phyloP scores from a whole-genome alignment of 2,113 vertebrate genomes.

The Menidia beryllina region DNA sequence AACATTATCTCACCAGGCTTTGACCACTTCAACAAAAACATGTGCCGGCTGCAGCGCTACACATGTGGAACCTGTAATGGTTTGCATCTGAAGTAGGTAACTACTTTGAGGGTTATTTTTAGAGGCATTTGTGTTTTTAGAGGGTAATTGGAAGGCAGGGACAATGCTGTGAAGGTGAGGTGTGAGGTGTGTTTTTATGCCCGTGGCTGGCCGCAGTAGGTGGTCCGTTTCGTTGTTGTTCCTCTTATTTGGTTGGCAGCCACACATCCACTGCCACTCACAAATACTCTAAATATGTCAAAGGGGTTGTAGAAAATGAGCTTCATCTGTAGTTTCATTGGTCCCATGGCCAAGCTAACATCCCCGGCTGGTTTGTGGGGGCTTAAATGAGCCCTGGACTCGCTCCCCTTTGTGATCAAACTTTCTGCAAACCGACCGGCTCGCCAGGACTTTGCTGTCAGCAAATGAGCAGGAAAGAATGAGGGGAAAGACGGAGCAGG shows the following conservation, averaged over 20 bases:
- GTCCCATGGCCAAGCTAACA: slow-evolving; percentile 23
- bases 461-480: slow-evolving; percentile 26
- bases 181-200: slow-evolving; percentile 42
- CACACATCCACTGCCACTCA: slow-evolving; percentile 49
- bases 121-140: slow-evolving; percentile 51
- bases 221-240: slow-evolving; percentile 66
- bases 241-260: slow-evolving; percentile 29
- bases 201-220: slow-evolving; percentile 56
- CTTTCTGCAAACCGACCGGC: slow-evolving; percentile 33
- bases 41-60: slow-evolving; percentile 28
- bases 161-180: slow-evolving; percentile 69
- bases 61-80: slow-evolving; percentile 57
- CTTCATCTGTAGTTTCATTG: no score
- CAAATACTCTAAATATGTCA: not conserved
- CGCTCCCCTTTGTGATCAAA: slow-evolving; percentile 43
- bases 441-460: slow-evolving; percentile 56
- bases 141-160: slow-evolving; percentile 67
- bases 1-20: slow-evolving; percentile 10
- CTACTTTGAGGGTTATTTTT: slow-evolving; percentile 65
- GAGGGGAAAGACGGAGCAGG: slow-evolving; percentile 16
- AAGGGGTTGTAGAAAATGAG: no score
- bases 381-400: slow-evolving; percentile 22
- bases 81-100: slow-evolving; percentile 63
- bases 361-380: slow-evolving; percentile 14
- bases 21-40: slow-evolving; percentile 22